Base-by-base conservation (phyloP, 2,113 vertebrate species). In the Tragulus kanchil region DNA sequence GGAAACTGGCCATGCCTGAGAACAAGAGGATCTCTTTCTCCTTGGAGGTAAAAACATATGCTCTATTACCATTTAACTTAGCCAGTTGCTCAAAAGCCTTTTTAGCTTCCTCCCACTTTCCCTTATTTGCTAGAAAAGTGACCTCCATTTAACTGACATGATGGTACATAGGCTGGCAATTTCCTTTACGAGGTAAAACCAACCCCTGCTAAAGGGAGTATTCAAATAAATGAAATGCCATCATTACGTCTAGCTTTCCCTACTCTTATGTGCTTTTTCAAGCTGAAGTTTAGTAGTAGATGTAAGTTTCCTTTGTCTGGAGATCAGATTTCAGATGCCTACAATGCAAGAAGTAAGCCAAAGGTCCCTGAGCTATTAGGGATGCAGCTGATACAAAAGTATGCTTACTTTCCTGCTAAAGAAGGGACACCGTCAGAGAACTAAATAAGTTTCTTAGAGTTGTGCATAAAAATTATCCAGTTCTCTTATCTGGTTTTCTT, bases 181-280 rank as follows among this genome's bases (percentile, higher is more conserved):
- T 79, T 89, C 65, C 45, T 93, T 93, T 54, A 75, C 48, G n/a
- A 86, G 36, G 58, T 90, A 19, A 85, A 85, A 69, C 8, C 69
- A 92, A 94, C 15, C 14, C 65, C n/a, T 45, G 36, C 19, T 54
- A 61, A 89, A 71, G 0, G 31, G 92, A 58, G 56, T 58, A 62
- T 65, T 77, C 58, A 58, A 21, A 62, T 31, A 77, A 36, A 58
- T 0, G 7, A 73, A 78, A 25, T 21, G 4, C 7, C 45, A 11
- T 36, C 28, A 61, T 13, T 25, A 59, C 1, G 62, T 2, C 26
- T 25, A 50, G 71, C n/a, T 81, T 25, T 59, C 50, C 61, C 36
- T 50, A 23, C 3, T 59, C 73, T 36, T 19, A 0, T 4, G 26
- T 5, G 19, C n/a, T 59, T 78, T 75, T 56, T 71, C 79, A 87